Evolutionary conservation across 2,888 invertebrate species (phyloP).

Genomic region (Hesperia comma): DNA sequence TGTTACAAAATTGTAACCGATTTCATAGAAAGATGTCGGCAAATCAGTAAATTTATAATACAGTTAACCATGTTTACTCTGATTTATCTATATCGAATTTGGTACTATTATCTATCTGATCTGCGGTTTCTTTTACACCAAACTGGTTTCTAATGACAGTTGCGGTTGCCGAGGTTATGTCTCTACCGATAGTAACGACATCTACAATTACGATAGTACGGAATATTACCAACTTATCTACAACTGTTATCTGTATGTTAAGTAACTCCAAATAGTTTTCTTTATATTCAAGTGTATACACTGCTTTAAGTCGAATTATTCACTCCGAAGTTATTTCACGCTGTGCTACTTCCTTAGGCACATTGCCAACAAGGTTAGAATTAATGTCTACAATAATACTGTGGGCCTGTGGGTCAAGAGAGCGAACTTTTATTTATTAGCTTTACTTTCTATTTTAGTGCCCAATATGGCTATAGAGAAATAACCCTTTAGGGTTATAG

Average conservation of each 20-base stretch:
- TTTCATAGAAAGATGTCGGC: no score
- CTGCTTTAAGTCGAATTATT: background rate
- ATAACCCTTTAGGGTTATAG: no score
- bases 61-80: background rate
- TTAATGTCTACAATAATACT: slow-evolving; percentile 1
- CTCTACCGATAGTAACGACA: no score
- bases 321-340: background rate
- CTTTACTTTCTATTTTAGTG: background rate
- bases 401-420: slow-evolving; percentile 7
- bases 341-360: slow-evolving; percentile 6
- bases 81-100: background rate
- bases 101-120: background rate
- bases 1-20: no score
- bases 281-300: background rate
- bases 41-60: no score
- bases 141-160: slow-evolving; percentile 19
- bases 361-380: slow-evolving; percentile 15
- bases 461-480: background rate
- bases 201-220: background rate
- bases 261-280: background rate
- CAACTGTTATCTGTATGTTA: background rate
- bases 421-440: slow-evolving; percentile 2
- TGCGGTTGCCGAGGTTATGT: slow-evolving; percentile 24
- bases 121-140: background rate
- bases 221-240: background rate